These are phyloP conservation scores for Aricia agestis DNA, from an alignment of 1,140 invertebrate species.

Conservation along the genomic window DNA sequence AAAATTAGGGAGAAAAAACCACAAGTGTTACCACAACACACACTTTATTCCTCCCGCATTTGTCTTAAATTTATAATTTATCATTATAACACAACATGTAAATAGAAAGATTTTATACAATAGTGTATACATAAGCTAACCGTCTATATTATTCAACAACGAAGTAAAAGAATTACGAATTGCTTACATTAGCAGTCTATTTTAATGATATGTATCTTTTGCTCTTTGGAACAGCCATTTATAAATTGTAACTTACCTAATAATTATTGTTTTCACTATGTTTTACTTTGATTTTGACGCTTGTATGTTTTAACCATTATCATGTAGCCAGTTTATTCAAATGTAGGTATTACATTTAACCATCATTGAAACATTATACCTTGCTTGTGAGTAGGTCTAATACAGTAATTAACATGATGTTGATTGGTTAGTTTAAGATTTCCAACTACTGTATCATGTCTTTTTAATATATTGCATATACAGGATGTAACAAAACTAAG, in stretches of 20 bases:
- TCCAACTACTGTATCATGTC: too few relatives aligned
- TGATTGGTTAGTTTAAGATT: too few relatives aligned
- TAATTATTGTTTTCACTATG: background rate
- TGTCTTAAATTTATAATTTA: slow-evolving; percentile 56
- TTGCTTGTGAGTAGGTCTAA: too few relatives aligned
- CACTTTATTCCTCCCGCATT: slow-evolving; percentile 55
- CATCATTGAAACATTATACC: too few relatives aligned
- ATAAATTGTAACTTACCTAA: slow-evolving; percentile 35
- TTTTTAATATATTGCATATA: too few relatives aligned
- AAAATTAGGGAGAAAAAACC: background rate
- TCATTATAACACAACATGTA: slow-evolving; percentile 74
- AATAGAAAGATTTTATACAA: slow-evolving; percentile 76
- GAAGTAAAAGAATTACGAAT: slow-evolving; percentile 72
- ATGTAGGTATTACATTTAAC: too few relatives aligned
- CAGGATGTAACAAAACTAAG: too few relatives aligned
- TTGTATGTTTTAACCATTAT: too few relatives aligned
- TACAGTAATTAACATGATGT: too few relatives aligned
- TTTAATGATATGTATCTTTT: slow-evolving; percentile 75
- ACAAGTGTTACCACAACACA: slow-evolving; percentile 55
- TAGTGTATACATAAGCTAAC: slow-evolving; percentile 71
- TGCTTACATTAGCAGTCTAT: slow-evolving; percentile 74
- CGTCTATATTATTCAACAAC: slow-evolving; percentile 70
- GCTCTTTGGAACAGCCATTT: slow-evolving; percentile 70
- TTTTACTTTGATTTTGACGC: background rate
- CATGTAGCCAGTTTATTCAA: too few relatives aligned